Percentiles rank a stretch among this genome's conserved stretches.
phyloP scores from a whole-genome alignment of 2,797 vertebrate species.

The Esox masquinongy region DNA sequence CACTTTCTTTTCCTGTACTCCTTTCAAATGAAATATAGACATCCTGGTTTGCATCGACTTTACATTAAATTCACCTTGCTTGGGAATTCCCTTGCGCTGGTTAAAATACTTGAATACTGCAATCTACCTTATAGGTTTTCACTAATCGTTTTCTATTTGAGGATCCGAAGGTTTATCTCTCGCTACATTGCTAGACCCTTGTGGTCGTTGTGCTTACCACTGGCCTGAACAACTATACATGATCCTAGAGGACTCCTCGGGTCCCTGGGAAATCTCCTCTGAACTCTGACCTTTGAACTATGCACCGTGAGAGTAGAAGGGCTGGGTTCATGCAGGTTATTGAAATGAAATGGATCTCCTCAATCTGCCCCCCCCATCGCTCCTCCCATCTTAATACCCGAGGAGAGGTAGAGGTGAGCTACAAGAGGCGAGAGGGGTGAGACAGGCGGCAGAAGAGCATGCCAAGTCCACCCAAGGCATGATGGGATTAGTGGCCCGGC shows the following conservation, averaged over 20 bases:
- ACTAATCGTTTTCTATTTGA: not conserved
- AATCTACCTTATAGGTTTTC: not conserved
- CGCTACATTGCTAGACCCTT: not conserved
- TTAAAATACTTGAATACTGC: not conserved
- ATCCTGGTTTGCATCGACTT: conserved; percentile 74
- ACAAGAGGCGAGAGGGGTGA: conserved; percentile 26
- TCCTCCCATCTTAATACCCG: conserved; percentile 14
- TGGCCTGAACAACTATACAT: not conserved
- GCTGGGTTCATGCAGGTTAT: conserved; percentile 44
- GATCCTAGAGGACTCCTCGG: too few species aligned
- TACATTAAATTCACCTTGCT: conserved; percentile 73
- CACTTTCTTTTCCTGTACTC: conserved; percentile 81
- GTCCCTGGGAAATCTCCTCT: not conserved
- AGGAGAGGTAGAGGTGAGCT: conserved; percentile 22
- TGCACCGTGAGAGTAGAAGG: not conserved
- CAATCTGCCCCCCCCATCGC: conserved; percentile 46
- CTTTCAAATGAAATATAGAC: conserved; percentile 84
- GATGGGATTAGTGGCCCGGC: conserved; percentile 71
- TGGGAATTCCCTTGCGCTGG: not conserved
- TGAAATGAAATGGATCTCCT: conserved; percentile 65
- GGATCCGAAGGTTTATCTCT: not conserved
- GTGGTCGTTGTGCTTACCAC: not conserved
- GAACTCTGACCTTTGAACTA: not conserved
- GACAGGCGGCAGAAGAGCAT: conserved; percentile 39
- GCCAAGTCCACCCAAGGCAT: conserved; percentile 48